Conservation (phyloP, 2,113 vertebrate genomes). For the Cranoglanis bouderius region DNA sequence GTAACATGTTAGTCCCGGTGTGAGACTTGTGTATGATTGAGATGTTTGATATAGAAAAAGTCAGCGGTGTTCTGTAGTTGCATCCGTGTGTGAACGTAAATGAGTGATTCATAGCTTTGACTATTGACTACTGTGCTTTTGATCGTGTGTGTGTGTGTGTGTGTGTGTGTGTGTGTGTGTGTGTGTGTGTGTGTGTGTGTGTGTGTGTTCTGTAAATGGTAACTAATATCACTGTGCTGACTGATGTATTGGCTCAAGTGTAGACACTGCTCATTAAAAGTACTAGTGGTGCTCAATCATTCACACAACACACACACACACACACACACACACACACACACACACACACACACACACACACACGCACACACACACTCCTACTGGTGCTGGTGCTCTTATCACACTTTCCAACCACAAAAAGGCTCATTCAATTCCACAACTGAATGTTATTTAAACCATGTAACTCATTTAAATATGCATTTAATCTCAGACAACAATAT, state of each 20-base stretch:
- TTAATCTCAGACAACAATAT: background rate
- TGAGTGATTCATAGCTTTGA: constrained; percentile 6
- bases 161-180: background rate
- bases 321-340: background rate
- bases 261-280: background rate
- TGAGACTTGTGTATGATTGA: constrained; percentile 8
- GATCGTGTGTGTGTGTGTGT: background rate
- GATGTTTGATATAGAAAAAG: background rate
- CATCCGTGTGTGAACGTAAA: background rate
- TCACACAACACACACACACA: background rate
- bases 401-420: background rate
- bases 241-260: background rate
- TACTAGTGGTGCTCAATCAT: background rate
- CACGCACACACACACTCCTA: background rate
- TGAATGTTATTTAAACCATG: background rate
- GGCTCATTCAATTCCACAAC: background rate
- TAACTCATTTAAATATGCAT: background rate
- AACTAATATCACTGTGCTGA: background rate
- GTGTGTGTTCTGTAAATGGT: background rate
- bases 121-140: background rate
- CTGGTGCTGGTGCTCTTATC: background rate
- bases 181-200: background rate
- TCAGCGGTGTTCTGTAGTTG: background rate
- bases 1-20: constrained; percentile 46
- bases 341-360: constrained; percentile 5